Evolutionary conservation across 2,113 vertebrate species (phyloP).

Genomic region (Aegotheles bennettii): DNA sequence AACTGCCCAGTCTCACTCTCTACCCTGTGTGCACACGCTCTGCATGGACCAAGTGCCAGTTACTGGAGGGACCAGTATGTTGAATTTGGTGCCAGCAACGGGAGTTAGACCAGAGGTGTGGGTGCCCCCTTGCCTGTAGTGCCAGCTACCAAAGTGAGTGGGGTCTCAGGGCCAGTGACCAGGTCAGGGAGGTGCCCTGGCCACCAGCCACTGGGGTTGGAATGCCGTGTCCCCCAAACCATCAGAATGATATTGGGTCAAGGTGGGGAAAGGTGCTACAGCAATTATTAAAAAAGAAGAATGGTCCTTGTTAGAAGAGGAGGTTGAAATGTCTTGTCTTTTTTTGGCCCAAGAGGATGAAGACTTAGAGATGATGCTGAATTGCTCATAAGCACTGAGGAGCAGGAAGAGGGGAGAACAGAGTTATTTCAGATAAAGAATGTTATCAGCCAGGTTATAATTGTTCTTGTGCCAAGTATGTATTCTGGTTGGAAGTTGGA

Average conservation of each 20-base stretch:
- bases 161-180: neutral
- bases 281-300: neutral
- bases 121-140: neutral
- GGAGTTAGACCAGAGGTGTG: neutral
- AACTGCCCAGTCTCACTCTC: rapidly evolving
- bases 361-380: neutral
- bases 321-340: neutral
- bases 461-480: neutral
- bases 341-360: neutral
- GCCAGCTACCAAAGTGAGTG: neutral
- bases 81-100: neutral
- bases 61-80: rapidly evolving
- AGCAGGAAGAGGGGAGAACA: neutral
- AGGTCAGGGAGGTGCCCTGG: neutral
- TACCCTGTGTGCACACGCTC: rapidly evolving
- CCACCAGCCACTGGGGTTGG: neutral
- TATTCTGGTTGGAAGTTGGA: neutral
- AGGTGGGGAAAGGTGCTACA: neutral
- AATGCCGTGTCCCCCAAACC: rapidly evolving
- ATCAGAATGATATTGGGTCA: neutral
- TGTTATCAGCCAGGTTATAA: neutral
- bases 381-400: neutral
- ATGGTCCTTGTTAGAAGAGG: neutral
- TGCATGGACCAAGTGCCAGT: neutral
- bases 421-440: neutral